Conservation (phyloP, 2,888 invertebrate species). For the Hypsopygia costalis region DNA sequence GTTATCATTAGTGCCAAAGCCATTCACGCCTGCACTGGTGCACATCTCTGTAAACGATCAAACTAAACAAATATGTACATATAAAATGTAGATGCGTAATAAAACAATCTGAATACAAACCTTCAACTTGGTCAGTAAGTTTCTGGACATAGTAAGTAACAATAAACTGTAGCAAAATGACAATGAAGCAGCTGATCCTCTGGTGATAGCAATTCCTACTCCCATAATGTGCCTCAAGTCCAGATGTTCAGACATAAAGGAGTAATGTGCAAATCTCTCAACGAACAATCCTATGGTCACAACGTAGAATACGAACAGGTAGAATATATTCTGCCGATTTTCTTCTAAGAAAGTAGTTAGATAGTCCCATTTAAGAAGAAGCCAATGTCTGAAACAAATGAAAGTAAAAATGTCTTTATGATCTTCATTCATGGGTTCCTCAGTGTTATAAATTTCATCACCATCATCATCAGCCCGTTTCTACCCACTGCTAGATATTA, state of each 20-base stretch:
- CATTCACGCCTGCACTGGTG: too few species aligned
- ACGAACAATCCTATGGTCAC: constrained; percentile 96
- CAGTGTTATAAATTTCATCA: too few species aligned
- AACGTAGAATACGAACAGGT: constrained; percentile 96
- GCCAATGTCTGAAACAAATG: constrained; percentile 79
- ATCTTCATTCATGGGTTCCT: too few species aligned
- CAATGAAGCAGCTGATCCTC: constrained; percentile 95
- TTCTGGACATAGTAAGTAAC: constrained; percentile 94
- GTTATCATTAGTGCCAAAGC: too few species aligned
- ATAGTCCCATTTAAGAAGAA: constrained; percentile 90
- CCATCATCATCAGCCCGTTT: too few species aligned
- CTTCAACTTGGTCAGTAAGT: constrained; percentile 94
- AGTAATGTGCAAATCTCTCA: constrained; percentile 97
- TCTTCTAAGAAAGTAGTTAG: constrained; percentile 96
- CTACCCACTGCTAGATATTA: too few species aligned
- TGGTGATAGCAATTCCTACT: constrained; percentile 96
- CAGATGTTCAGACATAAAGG: constrained; percentile 97
- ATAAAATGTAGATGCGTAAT: too few species aligned
- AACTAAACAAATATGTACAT: too few species aligned
- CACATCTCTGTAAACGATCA: too few species aligned
- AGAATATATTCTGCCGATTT: constrained; percentile 97
- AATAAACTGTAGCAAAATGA: constrained; percentile 97
- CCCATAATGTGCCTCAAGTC: constrained; percentile 98
- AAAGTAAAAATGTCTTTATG: constrained; percentile 1
- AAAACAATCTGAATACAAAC: constrained; percentile 37